Conservation (phyloP, 2,797 vertebrate species). For the Spheniscus humboldti region DNA sequence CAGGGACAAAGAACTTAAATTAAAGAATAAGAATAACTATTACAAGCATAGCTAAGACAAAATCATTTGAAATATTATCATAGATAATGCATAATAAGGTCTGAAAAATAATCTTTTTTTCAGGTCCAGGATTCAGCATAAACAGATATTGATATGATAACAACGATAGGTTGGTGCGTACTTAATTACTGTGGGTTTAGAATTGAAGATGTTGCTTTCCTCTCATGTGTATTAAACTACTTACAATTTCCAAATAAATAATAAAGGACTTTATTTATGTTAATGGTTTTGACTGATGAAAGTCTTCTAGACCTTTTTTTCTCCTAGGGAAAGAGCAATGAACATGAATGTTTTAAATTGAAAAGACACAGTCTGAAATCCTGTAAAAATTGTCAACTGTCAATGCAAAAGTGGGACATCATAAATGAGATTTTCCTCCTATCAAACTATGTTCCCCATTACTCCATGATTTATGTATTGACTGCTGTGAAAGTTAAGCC, state of each 20-base stretch:
- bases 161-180: background rate
- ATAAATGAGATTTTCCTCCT: background rate
- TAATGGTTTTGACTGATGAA: background rate
- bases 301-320: background rate
- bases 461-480: background rate
- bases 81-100: background rate
- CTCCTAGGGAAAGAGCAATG: background rate
- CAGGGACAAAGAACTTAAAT: constrained; percentile 12
- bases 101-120: background rate
- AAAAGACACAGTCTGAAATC: background rate
- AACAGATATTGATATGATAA: background rate
- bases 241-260: background rate
- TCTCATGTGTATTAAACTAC: background rate
- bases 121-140: background rate
- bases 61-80: background rate
- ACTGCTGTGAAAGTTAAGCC: background rate
- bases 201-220: background rate
- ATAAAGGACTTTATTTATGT: background rate
- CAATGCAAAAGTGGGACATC: background rate
- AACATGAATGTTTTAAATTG: background rate
- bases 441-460: background rate
- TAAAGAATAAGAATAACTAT: background rate
- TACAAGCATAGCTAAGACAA: background rate
- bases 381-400: background rate
- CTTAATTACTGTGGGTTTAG: background rate